Evolutionary conservation across 2,797 vertebrate genomes (phyloP).

Genomic region (Periophthalmus magnuspinnatus): DNA sequence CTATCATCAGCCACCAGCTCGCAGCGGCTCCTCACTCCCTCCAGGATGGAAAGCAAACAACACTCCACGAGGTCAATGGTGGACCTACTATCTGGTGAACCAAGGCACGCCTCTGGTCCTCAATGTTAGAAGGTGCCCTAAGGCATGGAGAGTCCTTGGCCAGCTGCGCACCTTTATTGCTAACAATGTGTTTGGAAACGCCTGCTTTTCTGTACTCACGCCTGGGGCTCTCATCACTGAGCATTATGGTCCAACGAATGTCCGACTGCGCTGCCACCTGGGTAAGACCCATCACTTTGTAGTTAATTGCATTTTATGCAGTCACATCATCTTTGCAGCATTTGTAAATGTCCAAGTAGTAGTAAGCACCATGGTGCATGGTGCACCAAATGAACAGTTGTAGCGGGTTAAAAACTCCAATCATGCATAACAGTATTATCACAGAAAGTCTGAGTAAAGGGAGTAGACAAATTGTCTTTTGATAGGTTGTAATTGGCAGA

Average conservation of each 20-base stretch:
- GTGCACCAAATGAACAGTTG: background rate
- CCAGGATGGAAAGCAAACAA: conserved; percentile 93
- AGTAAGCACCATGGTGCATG: conserved; percentile 7
- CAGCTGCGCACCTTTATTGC: conserved; percentile 96
- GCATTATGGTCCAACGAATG: conserved; percentile 96
- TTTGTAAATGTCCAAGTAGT: conserved; percentile 9
- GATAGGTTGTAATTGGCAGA: background rate
- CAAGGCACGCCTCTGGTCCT: conserved; percentile 91
- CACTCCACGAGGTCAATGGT: conserved; percentile 92
- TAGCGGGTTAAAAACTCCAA: background rate
- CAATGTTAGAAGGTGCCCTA: conserved; percentile 93
- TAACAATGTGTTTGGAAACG: conserved; percentile 97
- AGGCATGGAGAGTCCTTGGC: conserved; percentile 92
- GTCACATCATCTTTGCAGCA: conserved; percentile 9
- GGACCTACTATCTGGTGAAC: conserved; percentile 96
- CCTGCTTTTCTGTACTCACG: conserved; percentile 93
- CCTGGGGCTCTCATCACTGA: conserved; percentile 90
- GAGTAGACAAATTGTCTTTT: background rate
- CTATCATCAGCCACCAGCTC: conserved; percentile 85
- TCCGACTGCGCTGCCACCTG: conserved; percentile 94
- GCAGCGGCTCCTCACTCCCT: conserved; percentile 79
- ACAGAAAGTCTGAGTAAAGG: background rate
- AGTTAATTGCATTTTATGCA: conserved; percentile 23
- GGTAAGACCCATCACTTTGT: conserved; percentile 74
- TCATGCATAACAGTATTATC: background rate